Evolutionary conservation across 2,888 invertebrate species (phyloP).

Genomic region (Dione vanillae): DNA sequence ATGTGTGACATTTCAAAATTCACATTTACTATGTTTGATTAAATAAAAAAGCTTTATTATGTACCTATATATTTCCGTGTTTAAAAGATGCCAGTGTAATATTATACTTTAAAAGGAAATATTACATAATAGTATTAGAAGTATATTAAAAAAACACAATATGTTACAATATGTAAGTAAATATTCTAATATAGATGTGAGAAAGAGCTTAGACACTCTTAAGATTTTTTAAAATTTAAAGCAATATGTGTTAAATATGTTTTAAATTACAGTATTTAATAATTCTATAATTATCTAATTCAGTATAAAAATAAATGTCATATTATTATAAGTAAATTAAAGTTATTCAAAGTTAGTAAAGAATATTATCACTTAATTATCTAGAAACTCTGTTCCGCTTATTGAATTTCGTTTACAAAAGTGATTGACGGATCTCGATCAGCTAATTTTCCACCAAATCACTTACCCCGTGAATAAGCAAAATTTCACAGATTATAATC

Average conservation of each 20-base stretch:
- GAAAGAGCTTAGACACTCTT: no score
- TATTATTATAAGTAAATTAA: constrained; percentile 1
- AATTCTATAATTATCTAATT: no score
- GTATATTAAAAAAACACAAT: no score
- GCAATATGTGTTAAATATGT: no score
- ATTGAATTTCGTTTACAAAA: constrained; percentile 48
- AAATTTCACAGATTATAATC: constrained; percentile 50
- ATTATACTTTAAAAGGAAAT: neutral
- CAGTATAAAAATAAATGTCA: neutral
- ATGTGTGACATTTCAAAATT: neutral
- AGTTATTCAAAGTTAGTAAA: constrained; percentile 21
- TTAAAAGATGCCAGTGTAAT: neutral
- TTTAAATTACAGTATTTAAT: no score
- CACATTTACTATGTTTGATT: neutral
- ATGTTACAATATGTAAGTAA: no score
- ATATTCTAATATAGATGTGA: no score
- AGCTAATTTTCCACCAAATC: constrained; percentile 70
- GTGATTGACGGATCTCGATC: constrained; percentile 66
- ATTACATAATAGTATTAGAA: no score
- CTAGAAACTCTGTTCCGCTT: constrained; percentile 34
- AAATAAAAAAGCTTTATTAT: neutral
- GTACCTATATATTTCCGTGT: neutral
- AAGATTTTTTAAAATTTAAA: neutral
- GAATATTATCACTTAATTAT: constrained; percentile 38
- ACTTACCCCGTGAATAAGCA: constrained; percentile 68